Base-by-base conservation (phyloP, 2,888 invertebrate genomes). In the Tiliacea citrago region DNA sequence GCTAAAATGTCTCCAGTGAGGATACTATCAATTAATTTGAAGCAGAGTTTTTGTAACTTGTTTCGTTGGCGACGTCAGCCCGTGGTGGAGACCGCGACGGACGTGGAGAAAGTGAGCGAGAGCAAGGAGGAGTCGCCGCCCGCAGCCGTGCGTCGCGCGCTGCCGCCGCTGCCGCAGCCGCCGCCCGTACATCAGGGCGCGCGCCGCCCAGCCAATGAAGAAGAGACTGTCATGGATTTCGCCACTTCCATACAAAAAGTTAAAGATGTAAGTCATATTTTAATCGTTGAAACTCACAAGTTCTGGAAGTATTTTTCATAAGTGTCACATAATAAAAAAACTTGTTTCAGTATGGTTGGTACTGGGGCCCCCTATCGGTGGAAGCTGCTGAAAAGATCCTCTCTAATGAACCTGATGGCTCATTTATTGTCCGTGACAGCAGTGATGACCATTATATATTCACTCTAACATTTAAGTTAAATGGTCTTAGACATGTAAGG, bases 371-470 rank as follows among this genome's bases (percentile, higher is more conserved):
- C 53, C 97, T 99, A 90, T 98, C 98, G 42, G 98, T 98, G 72
- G 98, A 99, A 94, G 98, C 98, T 77, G 99, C 99, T 2, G 99
- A 99, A 93, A 98, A 98, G 95, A 98, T 99, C 82, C 96, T 99
- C 67, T 98, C 98, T 7, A 98, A 98, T 90, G 99, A 99, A 94
- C 99, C 99, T 1, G 99, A 99, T 90, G 99, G 99, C 13, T 99
- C 99, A 24, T 99, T 99, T 92, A 98, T 99, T 86, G 99, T 99
- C 21, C 97, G 99, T 82, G 99, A 99, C 92, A 99, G 98, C 94
- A 99, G 99, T 90, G 99, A 99, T 94, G 98, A 99, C 94, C 99
- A 99, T 95, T 99, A 99, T 94, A 99, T 99, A 91, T 99, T 99
- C 95, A 99, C 99, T 66, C 96, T 99, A 88, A 99, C 99, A 47